A percentile compares a stretch with the other conserved stretches of the same genome.
Conservation (phyloP, 37 sponge, comb jelly and placozoan species). For the Cladorhizidae sp. region DNA sequence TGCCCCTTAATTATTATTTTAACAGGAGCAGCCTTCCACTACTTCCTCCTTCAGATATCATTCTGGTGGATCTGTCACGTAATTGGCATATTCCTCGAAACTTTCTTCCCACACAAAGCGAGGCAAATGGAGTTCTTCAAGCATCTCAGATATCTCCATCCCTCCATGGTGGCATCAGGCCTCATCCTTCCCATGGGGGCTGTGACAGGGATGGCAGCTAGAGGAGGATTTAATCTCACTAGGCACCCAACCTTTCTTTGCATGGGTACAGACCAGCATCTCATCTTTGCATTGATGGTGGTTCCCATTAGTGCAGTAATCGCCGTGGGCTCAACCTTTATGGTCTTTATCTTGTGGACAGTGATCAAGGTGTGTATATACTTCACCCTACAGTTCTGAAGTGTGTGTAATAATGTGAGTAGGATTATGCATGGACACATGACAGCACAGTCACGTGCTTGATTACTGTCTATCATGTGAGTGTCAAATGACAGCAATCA, state of each 20-base stretch:
- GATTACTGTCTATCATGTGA: no score
- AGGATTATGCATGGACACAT: no score
- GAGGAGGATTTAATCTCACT: not conserved
- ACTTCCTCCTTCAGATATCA: conserved; percentile 13
- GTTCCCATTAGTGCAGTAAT: conserved; percentile 30
- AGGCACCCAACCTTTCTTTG: conserved; percentile 42
- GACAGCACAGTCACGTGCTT: no score
- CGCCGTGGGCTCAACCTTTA: conserved; percentile 24
- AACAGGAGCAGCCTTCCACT: conserved; percentile 32
- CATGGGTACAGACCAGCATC: not conserved
- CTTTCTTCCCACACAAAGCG: conserved; percentile 31
- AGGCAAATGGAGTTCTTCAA: not conserved
- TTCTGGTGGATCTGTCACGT: conserved; percentile 43
- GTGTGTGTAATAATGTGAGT: no score
- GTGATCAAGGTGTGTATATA: conserved; percentile 10
- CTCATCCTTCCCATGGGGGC: conserved; percentile 25
- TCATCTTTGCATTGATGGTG: not conserved
- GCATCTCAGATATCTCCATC: conserved; percentile 7
- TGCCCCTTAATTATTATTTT: no score
- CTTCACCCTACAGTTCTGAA: no score
- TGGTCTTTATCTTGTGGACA: conserved; percentile 27
- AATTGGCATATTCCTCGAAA: conserved; percentile 6
- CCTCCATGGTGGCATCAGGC: not conserved
- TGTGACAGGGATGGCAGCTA: not conserved
- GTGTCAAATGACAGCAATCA: no score